phyloP scores from a whole-genome alignment of 2,888 invertebrate species.

The Lysandra coridon region DNA sequence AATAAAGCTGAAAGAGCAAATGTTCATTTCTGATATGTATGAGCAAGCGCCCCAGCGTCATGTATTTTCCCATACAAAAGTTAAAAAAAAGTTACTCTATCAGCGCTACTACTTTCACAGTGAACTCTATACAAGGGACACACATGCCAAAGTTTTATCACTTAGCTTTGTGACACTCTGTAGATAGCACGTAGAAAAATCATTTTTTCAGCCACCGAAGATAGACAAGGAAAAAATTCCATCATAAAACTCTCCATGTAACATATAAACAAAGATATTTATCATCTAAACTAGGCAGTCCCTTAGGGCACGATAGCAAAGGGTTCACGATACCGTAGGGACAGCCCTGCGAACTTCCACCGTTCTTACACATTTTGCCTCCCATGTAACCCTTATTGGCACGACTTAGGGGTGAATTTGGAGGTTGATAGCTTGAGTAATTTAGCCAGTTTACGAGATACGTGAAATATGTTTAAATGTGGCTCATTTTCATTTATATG shows the following conservation, averaged over 20 bases:
- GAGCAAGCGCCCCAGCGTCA: too few relatives aligned
- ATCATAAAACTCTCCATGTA: slow-evolving; percentile 3
- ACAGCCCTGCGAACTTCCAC: not conserved
- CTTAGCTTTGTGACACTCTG: too few relatives aligned
- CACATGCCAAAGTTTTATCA: too few relatives aligned
- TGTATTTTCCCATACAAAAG: too few relatives aligned
- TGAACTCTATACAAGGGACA: too few relatives aligned
- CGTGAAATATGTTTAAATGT: slow-evolving; percentile 13
- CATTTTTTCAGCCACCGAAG: not conserved
- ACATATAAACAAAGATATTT: slow-evolving; percentile 25
- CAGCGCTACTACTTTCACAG: too few relatives aligned
- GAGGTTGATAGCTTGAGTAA: not conserved
- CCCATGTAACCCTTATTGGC: not conserved
- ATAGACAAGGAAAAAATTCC: not conserved
- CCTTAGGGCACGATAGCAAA: slow-evolving; percentile 21
- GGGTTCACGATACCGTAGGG: slow-evolving; percentile 18
- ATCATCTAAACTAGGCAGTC: slow-evolving; percentile 17
- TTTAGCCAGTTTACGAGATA: not conserved
- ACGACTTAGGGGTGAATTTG: not conserved
- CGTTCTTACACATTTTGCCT: not conserved
- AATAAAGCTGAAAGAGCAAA: too few relatives aligned
- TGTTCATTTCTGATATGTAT: too few relatives aligned
- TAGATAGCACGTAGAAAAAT: too few relatives aligned
- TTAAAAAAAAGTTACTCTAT: too few relatives aligned
- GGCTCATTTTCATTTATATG: slow-evolving; percentile 15